Evolutionary conservation across 2,888 invertebrate species (phyloP), one percentile per base, ranked within the genome.

Genomic region (Andrena haemorrhoa): DNA sequence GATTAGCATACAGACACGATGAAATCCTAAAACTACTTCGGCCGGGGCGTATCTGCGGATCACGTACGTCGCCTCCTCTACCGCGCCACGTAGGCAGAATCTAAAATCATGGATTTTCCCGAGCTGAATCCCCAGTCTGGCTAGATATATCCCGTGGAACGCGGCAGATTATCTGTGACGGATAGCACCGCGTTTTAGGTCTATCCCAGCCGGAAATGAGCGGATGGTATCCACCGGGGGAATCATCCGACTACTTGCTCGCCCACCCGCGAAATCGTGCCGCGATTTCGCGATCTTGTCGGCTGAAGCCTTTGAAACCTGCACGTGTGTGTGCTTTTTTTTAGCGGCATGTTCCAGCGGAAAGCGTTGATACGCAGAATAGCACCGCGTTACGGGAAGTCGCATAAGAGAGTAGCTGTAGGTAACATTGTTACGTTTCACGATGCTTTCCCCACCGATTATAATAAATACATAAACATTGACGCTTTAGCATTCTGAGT

Each of bases 1-100:
- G 78, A 82, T 86, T 85, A 85, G 79, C 83, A 85, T 86, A 85
- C 68, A 77, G 61, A 86, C 63, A 70, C 75, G 69, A 60, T 41
- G 76, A 83, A 72, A 75, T 79, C 66, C 79, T 70, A 60, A 83
- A 85, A 75, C 75, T 68, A 72, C 75, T 69, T 70, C 29, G 75
- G 35, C 23, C 41, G 12, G 20, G 10, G 8, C 23, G 56, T 6
- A 41, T 60, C 41, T 66, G 47, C 51, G 75, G 58, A 70, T 79
- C 75, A 82, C 66, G 75, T 61, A 49, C 75, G 63, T 63, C 53
- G 6, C 7, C 23, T 26, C 26, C 23, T 23, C 56, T 49, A 26
- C 61, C 23, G 69, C 35, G 63, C 66, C 75, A 66, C 79, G 82
- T 82, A 82, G 73, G 58, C 82, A 49, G 75, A 82, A 84, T 76